Evolutionary conservation across 2,113 vertebrate genomes (phyloP).

Genomic region (Stegastes partitus): DNA sequence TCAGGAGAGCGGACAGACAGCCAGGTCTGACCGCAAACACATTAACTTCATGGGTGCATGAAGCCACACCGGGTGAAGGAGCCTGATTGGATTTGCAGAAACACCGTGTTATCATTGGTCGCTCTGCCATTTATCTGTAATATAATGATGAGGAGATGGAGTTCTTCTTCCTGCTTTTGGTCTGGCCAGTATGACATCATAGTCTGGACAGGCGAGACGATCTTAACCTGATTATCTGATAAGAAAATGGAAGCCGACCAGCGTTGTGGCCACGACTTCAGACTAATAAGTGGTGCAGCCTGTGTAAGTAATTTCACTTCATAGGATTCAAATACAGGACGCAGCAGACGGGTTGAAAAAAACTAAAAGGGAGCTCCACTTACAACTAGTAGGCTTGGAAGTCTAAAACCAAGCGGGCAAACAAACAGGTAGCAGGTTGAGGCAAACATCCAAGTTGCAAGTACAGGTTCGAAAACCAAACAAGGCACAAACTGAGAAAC

Average conservation of each 20-base stretch:
- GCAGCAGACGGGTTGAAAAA: no score
- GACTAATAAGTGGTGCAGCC: background rate
- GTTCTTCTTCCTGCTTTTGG: constrained; percentile 7
- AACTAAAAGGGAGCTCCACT: no score
- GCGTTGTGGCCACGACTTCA: no score
- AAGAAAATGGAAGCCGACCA: background rate
- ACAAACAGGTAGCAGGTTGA: no score
- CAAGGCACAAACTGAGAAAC: no score
- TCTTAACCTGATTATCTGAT: constrained; percentile 55
- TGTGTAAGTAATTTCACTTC: no score
- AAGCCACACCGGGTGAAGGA: constrained; percentile 29
- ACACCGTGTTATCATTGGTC: constrained; percentile 26
- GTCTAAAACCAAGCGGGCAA: no score
- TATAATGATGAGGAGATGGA: constrained; percentile 42
- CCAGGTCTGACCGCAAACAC: constrained; percentile 48
- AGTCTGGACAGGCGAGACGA: constrained; percentile 28
- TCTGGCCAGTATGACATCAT: constrained; percentile 51
- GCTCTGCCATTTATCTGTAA: constrained; percentile 48
- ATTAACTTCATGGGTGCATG: constrained; percentile 33
- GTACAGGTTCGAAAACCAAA: no score
- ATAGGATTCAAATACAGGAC: no score
- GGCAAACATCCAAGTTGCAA: no score
- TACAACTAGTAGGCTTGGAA: no score
- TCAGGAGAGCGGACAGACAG: constrained; percentile 36
- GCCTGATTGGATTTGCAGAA: constrained; percentile 55